Conservation (phyloP, 2,797 vertebrate genomes). For the Lepilemur septentrionalis region DNA sequence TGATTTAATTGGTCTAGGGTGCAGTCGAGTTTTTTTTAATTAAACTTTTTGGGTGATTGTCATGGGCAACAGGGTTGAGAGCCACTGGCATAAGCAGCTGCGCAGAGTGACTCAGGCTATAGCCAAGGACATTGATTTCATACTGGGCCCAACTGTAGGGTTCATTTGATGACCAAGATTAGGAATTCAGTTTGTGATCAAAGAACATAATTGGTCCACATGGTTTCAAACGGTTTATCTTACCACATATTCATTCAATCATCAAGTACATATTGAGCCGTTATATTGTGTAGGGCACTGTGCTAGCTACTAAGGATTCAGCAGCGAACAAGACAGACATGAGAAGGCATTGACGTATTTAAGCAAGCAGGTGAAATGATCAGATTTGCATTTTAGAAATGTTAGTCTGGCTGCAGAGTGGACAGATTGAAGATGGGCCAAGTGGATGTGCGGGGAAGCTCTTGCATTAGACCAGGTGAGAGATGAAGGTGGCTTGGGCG, state of each 20-base stretch:
- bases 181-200: conserved; percentile 46
- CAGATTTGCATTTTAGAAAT: conserved; percentile 1
- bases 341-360: background rate
- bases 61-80: conserved; percentile 15
- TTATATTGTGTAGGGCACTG: background rate
- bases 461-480: background rate
- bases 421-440: background rate
- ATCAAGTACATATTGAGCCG: conserved; percentile 42
- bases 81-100: background rate
- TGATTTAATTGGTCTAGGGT: background rate
- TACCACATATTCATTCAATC: conserved; percentile 3
- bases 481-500: background rate
- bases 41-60: background rate
- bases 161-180: conserved; percentile 14
- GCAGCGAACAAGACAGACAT: background rate
- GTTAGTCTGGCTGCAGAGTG: background rate
- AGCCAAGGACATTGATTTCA: conserved; percentile 16
- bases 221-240: conserved; percentile 42
- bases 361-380: background rate
- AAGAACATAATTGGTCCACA: conserved; percentile 10
- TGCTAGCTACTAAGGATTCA: conserved; percentile 15
- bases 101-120: background rate
- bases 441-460: background rate
- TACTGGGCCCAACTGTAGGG: background rate
- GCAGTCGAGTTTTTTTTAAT: background rate